These are phyloP conservation scores for Troides aeacus DNA, from an alignment of 2,888 invertebrate genomes.

Conservation along the genomic window DNA sequence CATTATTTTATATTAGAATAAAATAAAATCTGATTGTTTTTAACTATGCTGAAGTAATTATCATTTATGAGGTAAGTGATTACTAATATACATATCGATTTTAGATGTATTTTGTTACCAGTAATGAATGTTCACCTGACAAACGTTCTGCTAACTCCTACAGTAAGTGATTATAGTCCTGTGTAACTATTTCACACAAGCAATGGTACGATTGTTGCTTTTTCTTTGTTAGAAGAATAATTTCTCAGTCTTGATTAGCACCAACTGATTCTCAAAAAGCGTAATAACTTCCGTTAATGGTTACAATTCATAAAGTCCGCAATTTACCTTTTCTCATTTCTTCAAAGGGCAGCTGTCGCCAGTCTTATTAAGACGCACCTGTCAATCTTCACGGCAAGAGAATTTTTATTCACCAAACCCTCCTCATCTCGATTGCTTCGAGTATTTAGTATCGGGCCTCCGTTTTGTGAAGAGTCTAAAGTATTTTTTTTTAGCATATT, in stretches of 20 bases:
- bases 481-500: constrained; percentile 60
- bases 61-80: too few relatives aligned
- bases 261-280: constrained; percentile 19
- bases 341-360: constrained; percentile 66
- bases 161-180: too few relatives aligned
- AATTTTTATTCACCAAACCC: constrained; percentile 70
- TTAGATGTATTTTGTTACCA: too few relatives aligned
- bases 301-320: constrained; percentile 51
- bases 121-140: too few relatives aligned
- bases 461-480: constrained; percentile 48
- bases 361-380: constrained; percentile 79
- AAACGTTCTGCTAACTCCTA: too few relatives aligned
- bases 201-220: too few relatives aligned
- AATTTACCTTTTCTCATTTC: constrained; percentile 77
- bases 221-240: too few relatives aligned
- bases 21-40: too few relatives aligned
- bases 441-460: constrained; percentile 60
- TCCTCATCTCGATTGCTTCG: constrained; percentile 56
- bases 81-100: too few relatives aligned
- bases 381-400: constrained; percentile 69
- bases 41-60: too few relatives aligned
- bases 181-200: too few relatives aligned
- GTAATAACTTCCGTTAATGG: constrained; percentile 36
- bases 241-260: neutral
- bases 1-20: too few relatives aligned